Percentiles rank a stretch among this genome's conserved stretches.
Evolutionary conservation across 1,140 invertebrate genomes (phyloP).

Genomic region (Tetragonula clypearis): DNA sequence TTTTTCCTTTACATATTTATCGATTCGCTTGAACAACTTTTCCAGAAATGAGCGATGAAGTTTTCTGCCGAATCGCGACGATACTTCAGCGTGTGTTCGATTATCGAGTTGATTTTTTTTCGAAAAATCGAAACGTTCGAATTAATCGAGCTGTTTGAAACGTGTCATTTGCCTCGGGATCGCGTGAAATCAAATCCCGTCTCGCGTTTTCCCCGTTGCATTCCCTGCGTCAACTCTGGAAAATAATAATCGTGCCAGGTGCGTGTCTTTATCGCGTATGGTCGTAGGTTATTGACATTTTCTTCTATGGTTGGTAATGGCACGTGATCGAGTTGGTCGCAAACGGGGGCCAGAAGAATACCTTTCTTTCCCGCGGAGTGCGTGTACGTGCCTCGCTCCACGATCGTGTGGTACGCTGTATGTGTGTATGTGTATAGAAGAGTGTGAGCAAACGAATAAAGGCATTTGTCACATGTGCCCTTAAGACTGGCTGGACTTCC

Average conservation of each 20-base stretch:
- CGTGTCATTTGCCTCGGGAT: no score
- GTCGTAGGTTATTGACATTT: slow-evolving; percentile 47
- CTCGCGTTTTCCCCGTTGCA: not conserved
- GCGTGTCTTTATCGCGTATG: not conserved
- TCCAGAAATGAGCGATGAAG: no score
- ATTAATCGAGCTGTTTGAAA: no score
- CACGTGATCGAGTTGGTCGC: slow-evolving; percentile 46
- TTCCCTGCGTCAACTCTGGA: not conserved
- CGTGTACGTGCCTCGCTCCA: slow-evolving; percentile 28
- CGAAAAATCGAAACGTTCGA: no score
- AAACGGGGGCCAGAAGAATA: slow-evolving; percentile 32
- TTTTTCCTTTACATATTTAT: no score
- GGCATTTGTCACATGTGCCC: slow-evolving; percentile 67
- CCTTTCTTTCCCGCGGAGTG: slow-evolving; percentile 22
- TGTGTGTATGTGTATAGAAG: not conserved
- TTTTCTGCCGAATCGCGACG: no score
- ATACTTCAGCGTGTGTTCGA: no score
- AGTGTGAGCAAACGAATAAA: slow-evolving; percentile 57
- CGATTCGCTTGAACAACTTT: not conserved
- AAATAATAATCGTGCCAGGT: not conserved
- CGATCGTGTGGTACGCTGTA: not conserved
- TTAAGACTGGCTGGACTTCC: slow-evolving; percentile 45
- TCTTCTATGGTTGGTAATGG: slow-evolving; percentile 19
- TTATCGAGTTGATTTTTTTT: no score
- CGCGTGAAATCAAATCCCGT: not conserved